Conservation (phyloP, 2,797 vertebrate species). For the Smutsia gigantea region DNA sequence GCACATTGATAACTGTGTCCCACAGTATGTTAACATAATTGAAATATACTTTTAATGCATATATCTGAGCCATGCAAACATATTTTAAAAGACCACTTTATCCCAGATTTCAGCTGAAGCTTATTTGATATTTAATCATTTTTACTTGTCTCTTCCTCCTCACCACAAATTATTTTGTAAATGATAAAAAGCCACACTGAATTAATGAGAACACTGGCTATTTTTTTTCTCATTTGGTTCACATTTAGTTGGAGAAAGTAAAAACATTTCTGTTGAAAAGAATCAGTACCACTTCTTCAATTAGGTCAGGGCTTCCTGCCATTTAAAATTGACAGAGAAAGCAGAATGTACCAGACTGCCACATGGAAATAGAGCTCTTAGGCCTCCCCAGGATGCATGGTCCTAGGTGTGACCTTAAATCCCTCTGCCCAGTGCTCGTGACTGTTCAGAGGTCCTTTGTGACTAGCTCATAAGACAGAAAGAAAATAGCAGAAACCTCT, state of each 20-base stretch:
- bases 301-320: slow-evolving; percentile 75
- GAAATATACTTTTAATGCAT: neutral
- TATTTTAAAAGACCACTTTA: neutral
- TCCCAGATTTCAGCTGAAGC: neutral
- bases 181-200: neutral
- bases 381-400: slow-evolving; percentile 27
- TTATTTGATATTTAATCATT: slow-evolving; percentile 33
- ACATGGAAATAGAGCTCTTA: slow-evolving; percentile 46
- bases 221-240: slow-evolving; percentile 47
- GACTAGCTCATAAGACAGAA: neutral
- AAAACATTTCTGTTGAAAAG: slow-evolving; percentile 60
- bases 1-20: neutral
- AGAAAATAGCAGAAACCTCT: neutral
- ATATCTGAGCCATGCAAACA: neutral
- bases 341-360: slow-evolving; percentile 58
- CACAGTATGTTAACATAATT: neutral
- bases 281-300: slow-evolving; percentile 65
- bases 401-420: slow-evolving; percentile 47
- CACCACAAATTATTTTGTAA: slow-evolving; percentile 23
- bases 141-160: neutral
- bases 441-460: neutral
- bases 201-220: slow-evolving; percentile 43
- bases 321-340: slow-evolving; percentile 77
- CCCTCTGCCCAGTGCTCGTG: neutral
- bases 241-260: slow-evolving; percentile 50